Percentiles rank a stretch among this genome's conserved stretches.
Conservation (phyloP, 1,140 invertebrate genomes). For the Phenacoccus solenopsis region DNA sequence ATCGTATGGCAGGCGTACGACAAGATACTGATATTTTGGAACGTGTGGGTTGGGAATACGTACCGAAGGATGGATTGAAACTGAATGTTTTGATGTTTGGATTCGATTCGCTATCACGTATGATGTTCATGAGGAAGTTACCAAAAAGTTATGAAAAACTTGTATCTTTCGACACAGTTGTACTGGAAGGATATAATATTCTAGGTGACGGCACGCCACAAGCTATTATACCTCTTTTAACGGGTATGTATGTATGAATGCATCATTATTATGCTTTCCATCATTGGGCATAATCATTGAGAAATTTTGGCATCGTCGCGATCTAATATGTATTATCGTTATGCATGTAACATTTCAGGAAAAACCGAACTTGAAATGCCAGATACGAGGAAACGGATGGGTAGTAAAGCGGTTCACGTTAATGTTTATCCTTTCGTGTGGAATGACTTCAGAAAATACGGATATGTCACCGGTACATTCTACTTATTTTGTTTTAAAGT, state of each 20-base stretch:
- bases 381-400: slow-evolving; percentile 63
- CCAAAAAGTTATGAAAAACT: slow-evolving; percentile 69
- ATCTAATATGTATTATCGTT: too few species aligned
- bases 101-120: slow-evolving; percentile 79
- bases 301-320: too few species aligned
- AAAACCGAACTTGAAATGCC: slow-evolving; percentile 78
- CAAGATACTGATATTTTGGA: slow-evolving; percentile 36
- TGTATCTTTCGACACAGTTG: slow-evolving; percentile 48
- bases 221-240: slow-evolving; percentile 80
- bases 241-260: slow-evolving; percentile 41
- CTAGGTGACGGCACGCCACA: slow-evolving; percentile 91
- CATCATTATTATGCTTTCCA: too few species aligned
- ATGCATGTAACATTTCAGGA: slow-evolving; percentile 33
- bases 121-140: slow-evolving; percentile 73
- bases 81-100: slow-evolving; percentile 79
- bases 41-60: slow-evolving; percentile 38
- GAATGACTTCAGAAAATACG: slow-evolving; percentile 55
- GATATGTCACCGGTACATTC: slow-evolving; percentile 45
- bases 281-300: too few species aligned
- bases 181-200: slow-evolving; percentile 76
- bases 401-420: slow-evolving; percentile 49
- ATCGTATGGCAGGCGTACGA: slow-evolving; percentile 42
- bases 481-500: background rate
- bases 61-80: slow-evolving; percentile 38
- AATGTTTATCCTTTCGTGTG: slow-evolving; percentile 71